A percentile compares a stretch with the other conserved stretches of the same genome.
phyloP scores from a whole-genome alignment of 2,888 invertebrate genomes.

The Steinernema hermaphroditum region DNA sequence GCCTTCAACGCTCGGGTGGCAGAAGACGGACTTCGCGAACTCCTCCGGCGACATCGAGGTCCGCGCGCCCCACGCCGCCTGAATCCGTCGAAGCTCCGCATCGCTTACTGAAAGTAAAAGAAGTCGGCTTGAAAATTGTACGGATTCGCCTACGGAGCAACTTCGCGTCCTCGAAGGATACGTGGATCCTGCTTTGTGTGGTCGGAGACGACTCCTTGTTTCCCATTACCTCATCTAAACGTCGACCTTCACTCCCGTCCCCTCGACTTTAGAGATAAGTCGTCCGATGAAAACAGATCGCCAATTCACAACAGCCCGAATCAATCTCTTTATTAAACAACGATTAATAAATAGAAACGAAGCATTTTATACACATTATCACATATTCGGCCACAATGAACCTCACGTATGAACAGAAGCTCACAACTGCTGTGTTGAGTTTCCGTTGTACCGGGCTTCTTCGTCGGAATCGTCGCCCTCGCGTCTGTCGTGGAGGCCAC shows the following conservation, averaged over 20 bases:
- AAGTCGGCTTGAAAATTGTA: not conserved
- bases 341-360: not conserved
- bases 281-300: slow-evolving; percentile 1
- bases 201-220: slow-evolving; percentile 5
- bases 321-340: not conserved
- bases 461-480: not conserved
- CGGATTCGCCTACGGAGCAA: not conserved
- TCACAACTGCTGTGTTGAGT: slow-evolving; percentile 4
- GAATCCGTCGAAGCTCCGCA: not conserved
- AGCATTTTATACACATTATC: too few species aligned
- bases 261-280: not conserved
- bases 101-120: not conserved
- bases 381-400: too few species aligned
- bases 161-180: slow-evolving; percentile 7
- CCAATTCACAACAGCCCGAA: not conserved
- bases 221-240: slow-evolving; percentile 24
- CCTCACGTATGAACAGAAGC: too few species aligned
- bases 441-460: slow-evolving; percentile 12
- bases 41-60: slow-evolving; percentile 4
- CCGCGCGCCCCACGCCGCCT: slow-evolving; percentile 4
- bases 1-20: not conserved
- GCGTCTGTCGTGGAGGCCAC: slow-evolving; percentile 15
- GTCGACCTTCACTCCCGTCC: not conserved
- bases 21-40: not conserved
- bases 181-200: not conserved